Evolutionary conservation across 2,113 vertebrate genomes (phyloP).

Genomic region (Otus sunia): DNA sequence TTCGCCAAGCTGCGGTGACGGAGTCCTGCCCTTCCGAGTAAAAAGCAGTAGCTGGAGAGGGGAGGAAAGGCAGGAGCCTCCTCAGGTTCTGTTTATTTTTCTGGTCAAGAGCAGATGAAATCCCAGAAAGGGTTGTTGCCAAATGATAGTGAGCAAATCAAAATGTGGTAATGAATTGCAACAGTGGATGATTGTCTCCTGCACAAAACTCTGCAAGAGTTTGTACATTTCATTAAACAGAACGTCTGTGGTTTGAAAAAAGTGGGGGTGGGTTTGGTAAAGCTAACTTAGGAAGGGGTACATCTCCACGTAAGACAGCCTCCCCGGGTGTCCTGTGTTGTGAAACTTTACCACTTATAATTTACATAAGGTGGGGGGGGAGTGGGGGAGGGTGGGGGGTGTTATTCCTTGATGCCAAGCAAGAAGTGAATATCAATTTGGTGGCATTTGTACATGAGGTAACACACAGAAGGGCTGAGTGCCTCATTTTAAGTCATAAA

Average conservation of each 20-base stretch:
- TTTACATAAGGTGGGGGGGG: neutral
- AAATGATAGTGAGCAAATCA: neutral
- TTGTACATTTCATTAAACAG: neutral
- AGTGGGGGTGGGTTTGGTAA: neutral
- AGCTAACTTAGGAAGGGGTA: neutral
- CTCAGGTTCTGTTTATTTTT: neutral
- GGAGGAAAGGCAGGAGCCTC: neutral
- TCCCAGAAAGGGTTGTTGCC: neutral
- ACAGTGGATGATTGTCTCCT: neutral
- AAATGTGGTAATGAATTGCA: neutral
- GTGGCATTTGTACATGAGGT: neutral
- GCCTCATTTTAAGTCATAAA: neutral
- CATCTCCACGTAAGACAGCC: neutral
- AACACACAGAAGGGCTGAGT: neutral
- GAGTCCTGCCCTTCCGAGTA: accelerated
- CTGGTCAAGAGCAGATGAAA: neutral
- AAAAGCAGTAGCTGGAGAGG: no score
- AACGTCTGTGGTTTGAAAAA: neutral
- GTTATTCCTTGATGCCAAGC: neutral
- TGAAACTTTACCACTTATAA: neutral
- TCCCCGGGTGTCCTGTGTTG: neutral
- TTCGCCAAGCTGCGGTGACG: neutral
- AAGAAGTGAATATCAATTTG: neutral
- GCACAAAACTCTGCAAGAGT: neutral
- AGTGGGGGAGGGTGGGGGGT: accelerated